These are phyloP conservation scores for Antidorcas marsupialis DNA, from an alignment of 2,113 vertebrate genomes.

Conservation along the genomic window DNA sequence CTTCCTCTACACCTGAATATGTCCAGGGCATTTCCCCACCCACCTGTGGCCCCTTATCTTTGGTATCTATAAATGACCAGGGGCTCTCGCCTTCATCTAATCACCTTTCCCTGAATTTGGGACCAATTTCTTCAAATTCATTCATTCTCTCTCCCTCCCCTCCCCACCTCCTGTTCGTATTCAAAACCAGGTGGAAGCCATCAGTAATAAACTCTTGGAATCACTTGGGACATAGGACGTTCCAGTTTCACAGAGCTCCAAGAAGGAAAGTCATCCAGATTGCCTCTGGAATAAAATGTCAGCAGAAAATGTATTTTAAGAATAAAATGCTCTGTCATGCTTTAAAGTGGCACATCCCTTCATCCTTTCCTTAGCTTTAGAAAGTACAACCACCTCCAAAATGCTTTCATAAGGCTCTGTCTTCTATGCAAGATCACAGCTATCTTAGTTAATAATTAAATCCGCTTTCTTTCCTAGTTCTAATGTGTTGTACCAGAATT, in stretches of 20 bases:
- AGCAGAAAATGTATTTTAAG: background rate
- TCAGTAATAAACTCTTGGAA: background rate
- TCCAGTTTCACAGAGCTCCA: background rate
- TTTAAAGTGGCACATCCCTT: background rate
- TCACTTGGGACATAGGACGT: background rate
- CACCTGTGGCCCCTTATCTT: background rate
- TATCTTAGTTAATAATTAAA: background rate
- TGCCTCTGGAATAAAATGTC: constrained; percentile 2
- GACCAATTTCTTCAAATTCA: background rate
- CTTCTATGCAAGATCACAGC: background rate
- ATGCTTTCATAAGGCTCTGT: background rate
- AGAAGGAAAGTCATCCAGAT: background rate
- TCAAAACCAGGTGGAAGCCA: background rate
- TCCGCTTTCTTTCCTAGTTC: background rate
- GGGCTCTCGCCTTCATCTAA: background rate
- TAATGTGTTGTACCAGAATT: background rate
- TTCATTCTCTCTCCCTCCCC: background rate
- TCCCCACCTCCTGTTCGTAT: background rate
- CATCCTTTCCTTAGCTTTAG: background rate
- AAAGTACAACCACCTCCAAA: background rate
- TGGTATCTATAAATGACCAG: background rate
- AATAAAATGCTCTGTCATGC: background rate
- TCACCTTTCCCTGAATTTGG: background rate
- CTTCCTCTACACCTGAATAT: background rate
- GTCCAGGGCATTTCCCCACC: background rate